Percentiles rank a stretch among this genome's conserved stretches.
Evolutionary conservation across 2,888 invertebrate species (phyloP).

Genomic region (Sicus ferrugineus): DNA sequence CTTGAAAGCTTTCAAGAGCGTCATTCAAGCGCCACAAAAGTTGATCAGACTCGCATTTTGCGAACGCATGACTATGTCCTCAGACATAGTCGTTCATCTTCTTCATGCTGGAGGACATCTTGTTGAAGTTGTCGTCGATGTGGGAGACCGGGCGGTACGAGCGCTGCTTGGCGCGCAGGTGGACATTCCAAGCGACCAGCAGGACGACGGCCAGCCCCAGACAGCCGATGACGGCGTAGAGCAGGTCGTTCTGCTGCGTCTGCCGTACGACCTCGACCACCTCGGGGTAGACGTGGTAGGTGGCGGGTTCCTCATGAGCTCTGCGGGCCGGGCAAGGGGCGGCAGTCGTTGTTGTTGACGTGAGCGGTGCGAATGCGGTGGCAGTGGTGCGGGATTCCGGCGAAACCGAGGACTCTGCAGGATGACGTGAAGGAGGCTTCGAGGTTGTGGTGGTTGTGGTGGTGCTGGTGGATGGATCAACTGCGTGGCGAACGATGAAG

Average conservation of each 20-base stretch:
- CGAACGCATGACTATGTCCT: not conserved
- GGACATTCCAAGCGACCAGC: conserved; percentile 48
- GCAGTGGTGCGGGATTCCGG: too few relatives aligned
- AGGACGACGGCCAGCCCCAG: conserved; percentile 43
- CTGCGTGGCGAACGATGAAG: not conserved
- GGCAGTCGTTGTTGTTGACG: conserved; percentile 28
- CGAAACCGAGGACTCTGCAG: too few relatives aligned
- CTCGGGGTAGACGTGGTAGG: conserved; percentile 51
- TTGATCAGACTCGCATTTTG: not conserved
- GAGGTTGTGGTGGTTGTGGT: not conserved
- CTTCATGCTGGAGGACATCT: conserved; percentile 47
- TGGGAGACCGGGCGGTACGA: conserved; percentile 62
- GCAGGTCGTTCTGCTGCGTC: conserved; percentile 43
- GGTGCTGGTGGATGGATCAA: too few relatives aligned
- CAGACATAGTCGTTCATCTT: conserved; percentile 48
- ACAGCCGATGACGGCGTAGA: conserved; percentile 47
- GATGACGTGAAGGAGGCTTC: too few relatives aligned
- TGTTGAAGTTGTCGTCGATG: conserved; percentile 60
- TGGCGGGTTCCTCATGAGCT: conserved; percentile 42
- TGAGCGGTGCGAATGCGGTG: too few relatives aligned
- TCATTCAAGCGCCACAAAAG: not conserved
- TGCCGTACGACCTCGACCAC: conserved; percentile 52
- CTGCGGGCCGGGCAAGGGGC: conserved; percentile 13
- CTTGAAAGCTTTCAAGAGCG: not conserved
- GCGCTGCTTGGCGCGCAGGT: conserved; percentile 57